phyloP scores from a whole-genome alignment of 2,797 vertebrate species.

The Sebastes glaucus region DNA sequence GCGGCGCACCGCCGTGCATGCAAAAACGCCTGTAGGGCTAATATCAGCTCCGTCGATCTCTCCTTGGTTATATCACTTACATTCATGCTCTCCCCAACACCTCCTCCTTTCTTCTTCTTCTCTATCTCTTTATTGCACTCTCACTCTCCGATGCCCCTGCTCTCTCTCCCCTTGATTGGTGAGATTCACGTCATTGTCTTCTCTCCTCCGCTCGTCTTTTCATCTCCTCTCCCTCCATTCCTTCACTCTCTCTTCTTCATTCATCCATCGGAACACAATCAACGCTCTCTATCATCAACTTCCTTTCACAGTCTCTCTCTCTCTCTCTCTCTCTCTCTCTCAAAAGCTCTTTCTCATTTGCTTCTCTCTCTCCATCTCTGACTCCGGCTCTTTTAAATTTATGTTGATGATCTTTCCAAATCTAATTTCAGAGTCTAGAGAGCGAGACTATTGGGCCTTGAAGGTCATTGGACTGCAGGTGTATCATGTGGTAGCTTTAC shows the following conservation, averaged over 20 bases:
- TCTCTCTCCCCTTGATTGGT: slow-evolving; percentile 22
- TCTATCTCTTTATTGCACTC: slow-evolving; percentile 41
- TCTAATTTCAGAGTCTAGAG: slow-evolving; percentile 66
- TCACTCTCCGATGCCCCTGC: slow-evolving; percentile 17
- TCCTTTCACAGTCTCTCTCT: slow-evolving; percentile 20
- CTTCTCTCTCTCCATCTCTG: slow-evolving; percentile 14
- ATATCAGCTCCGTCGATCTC: slow-evolving; percentile 61
- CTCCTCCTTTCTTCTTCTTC: slow-evolving; percentile 30
- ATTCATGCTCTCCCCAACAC: slow-evolving; percentile 46
- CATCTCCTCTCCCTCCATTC: slow-evolving; percentile 44
- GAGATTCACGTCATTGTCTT: slow-evolving; percentile 47
- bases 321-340: slow-evolving; percentile 5
- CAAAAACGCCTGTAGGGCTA: slow-evolving; percentile 65
- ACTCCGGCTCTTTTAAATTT: slow-evolving; percentile 66
- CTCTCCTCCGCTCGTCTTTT: slow-evolving; percentile 40
- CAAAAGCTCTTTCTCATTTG: slow-evolving; percentile 26
- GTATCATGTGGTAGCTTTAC: slow-evolving; percentile 36
- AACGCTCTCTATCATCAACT: slow-evolving; percentile 38
- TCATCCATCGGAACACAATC: slow-evolving; percentile 54
- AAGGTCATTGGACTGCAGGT: slow-evolving; percentile 75
- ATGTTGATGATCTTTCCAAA: slow-evolving; percentile 75
- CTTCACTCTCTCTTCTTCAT: slow-evolving; percentile 48
- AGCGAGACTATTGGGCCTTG: slow-evolving; percentile 58
- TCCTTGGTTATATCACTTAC: slow-evolving; percentile 53
- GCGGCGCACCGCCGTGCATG: slow-evolving; percentile 53